phyloP scores from a whole-genome alignment of 2,113 vertebrate genomes.

The Sialia sialis region DNA sequence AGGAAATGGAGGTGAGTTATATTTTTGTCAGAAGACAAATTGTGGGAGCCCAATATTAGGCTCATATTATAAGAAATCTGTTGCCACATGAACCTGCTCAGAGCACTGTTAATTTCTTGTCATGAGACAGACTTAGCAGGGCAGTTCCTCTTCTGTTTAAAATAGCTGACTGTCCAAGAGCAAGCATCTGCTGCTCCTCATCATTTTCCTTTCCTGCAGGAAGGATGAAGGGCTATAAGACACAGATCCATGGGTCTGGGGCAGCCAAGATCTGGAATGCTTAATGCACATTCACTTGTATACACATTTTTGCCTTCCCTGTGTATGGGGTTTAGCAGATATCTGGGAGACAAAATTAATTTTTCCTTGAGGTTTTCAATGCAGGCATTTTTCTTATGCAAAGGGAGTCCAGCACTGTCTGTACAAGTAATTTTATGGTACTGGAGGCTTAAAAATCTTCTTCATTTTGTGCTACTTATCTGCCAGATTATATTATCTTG shows the following conservation, averaged over 20 bases:
- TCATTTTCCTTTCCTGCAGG: background rate
- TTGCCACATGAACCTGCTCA: background rate
- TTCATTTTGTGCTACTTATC: background rate
- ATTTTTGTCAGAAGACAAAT: background rate
- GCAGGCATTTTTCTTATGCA: background rate
- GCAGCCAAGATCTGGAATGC: background rate
- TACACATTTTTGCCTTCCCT: fast-evolving
- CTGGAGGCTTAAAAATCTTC: background rate
- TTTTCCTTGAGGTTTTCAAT: background rate
- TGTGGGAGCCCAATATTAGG: background rate
- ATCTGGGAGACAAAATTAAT: background rate
- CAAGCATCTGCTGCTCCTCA: background rate
- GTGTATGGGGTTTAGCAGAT: background rate
- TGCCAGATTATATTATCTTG: background rate
- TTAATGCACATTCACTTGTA: fast-evolving
- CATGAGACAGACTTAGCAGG: background rate
- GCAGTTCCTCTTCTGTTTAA: background rate
- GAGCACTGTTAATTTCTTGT: background rate
- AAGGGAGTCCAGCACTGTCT: background rate
- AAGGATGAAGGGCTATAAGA: background rate
- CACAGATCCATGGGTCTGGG: background rate
- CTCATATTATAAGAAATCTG: background rate
- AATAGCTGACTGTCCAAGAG: background rate
- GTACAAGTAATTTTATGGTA: background rate
- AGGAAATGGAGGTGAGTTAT: background rate